phyloP scores from a whole-genome alignment of 2,113 vertebrate genomes.

The Gobio gobio region DNA sequence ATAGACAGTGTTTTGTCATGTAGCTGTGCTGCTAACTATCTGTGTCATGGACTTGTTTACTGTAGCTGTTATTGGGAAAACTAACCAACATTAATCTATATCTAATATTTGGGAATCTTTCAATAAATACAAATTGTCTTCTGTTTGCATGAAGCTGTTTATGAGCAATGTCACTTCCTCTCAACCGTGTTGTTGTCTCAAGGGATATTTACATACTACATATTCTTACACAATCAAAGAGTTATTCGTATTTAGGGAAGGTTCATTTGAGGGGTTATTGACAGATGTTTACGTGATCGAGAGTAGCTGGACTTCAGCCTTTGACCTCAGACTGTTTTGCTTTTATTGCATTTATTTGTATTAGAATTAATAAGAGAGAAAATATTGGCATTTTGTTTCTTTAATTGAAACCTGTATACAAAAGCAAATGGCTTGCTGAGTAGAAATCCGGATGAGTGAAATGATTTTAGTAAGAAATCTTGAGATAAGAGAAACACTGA shows the following conservation, averaged over 20 bases:
- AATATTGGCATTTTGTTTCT: neutral
- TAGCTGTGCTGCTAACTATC: constrained; percentile 40
- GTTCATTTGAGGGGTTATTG: neutral
- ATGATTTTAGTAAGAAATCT: neutral
- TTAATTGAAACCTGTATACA: neutral
- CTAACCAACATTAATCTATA: neutral
- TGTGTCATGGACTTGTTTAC: constrained; percentile 13
- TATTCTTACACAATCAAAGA: neutral
- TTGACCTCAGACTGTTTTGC: neutral
- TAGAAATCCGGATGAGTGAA: neutral
- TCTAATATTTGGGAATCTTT: neutral
- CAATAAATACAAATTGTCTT: neutral
- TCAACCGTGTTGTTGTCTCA: neutral
- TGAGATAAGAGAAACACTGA: neutral
- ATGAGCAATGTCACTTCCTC: neutral
- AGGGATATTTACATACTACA: neutral
- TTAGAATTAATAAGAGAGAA: neutral
- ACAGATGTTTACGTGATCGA: neutral
- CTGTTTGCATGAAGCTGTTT: neutral
- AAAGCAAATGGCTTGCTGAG: neutral
- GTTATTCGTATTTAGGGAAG: neutral
- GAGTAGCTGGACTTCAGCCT: neutral
- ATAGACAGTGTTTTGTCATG: constrained; percentile 1
- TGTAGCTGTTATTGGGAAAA: neutral
- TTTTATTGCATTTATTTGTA: neutral